A percentile compares a stretch with the other conserved stretches of the same genome.
These are phyloP conservation scores for Agonopterix heracliana DNA, from an alignment of 2,888 invertebrate genomes.

Conservation along the genomic window DNA sequence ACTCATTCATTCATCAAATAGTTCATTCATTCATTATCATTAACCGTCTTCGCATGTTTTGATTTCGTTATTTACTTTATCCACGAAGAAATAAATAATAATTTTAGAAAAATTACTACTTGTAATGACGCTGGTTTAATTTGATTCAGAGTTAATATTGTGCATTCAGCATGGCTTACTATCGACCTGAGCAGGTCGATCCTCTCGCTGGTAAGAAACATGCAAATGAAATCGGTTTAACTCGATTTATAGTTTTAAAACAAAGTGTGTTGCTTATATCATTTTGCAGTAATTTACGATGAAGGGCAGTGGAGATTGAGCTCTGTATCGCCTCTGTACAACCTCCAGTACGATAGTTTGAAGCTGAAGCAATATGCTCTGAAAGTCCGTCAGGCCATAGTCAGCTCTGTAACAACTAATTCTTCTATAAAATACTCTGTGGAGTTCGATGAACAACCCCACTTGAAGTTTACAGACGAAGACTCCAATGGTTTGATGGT, in stretches of 20 bases:
- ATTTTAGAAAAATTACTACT: too few species aligned
- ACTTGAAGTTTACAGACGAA: slow-evolving; percentile 52
- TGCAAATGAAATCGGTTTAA: too few species aligned
- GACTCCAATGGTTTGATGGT: slow-evolving; percentile 58
- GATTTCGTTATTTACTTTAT: too few species aligned
- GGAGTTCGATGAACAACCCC: slow-evolving; percentile 40
- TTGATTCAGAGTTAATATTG: background rate
- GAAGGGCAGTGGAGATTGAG: slow-evolving; percentile 55
- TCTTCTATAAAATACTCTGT: slow-evolving; percentile 45
- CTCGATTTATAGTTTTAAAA: too few species aligned
- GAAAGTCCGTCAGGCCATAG: slow-evolving; percentile 55
- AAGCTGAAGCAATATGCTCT: slow-evolving; percentile 62
- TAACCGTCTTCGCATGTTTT: too few species aligned
- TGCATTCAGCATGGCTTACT: background rate
- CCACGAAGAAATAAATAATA: too few species aligned
- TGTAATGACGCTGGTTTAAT: too few species aligned
- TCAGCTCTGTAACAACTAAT: slow-evolving; percentile 35
- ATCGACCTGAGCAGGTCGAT: slow-evolving; percentile 11
- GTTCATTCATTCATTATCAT: too few species aligned
- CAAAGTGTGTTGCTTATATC: too few species aligned
- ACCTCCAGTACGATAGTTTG: slow-evolving; percentile 43
- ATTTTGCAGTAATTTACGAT: slow-evolving; percentile 49
- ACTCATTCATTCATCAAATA: too few species aligned
- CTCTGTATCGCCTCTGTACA: slow-evolving; percentile 56
- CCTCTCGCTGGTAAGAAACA: slow-evolving; percentile 26